These are phyloP conservation scores for Trialeurodes vaporariorum DNA, from an alignment of 1,140 invertebrate species.

Conservation along the genomic window DNA sequence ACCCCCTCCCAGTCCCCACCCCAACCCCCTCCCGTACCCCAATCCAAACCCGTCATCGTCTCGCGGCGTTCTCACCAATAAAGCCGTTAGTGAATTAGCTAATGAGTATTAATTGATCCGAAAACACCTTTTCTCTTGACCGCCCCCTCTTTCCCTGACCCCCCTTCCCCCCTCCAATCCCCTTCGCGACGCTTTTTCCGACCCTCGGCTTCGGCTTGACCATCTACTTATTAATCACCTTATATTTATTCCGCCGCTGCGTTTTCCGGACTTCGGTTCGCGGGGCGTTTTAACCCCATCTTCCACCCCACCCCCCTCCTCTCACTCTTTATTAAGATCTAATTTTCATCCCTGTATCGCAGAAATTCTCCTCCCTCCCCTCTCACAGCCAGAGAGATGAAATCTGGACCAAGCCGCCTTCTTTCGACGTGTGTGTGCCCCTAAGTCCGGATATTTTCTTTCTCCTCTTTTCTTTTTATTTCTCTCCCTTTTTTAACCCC, in stretches of 20 bases:
- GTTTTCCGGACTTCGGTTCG: no score
- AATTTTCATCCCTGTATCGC: no score
- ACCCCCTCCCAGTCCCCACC: not conserved
- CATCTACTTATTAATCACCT: not conserved
- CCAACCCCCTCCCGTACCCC: not conserved
- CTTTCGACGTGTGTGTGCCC: no score
- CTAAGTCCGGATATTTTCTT: not conserved
- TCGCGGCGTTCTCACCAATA: not conserved
- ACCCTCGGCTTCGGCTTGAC: not conserved
- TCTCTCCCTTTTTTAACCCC: not conserved
- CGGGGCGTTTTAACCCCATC: not conserved
- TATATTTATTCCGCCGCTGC: not conserved
- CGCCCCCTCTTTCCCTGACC: no score
- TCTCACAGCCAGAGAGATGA: not conserved
- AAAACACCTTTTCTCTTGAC: not conserved
- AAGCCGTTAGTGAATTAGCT: not conserved
- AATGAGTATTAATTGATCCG: not conserved
- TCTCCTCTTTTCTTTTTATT: not conserved
- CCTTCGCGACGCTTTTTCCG: not conserved
- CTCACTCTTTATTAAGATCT: conserved; percentile 1
- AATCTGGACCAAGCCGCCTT: not conserved
- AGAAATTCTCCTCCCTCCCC: not conserved
- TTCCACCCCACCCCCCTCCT: not conserved
- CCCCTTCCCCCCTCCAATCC: no score
- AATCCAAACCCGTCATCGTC: no score